These are phyloP conservation scores for Melipona bicolor DNA, from an alignment of 2,888 invertebrate genomes.

Conservation along the genomic window DNA sequence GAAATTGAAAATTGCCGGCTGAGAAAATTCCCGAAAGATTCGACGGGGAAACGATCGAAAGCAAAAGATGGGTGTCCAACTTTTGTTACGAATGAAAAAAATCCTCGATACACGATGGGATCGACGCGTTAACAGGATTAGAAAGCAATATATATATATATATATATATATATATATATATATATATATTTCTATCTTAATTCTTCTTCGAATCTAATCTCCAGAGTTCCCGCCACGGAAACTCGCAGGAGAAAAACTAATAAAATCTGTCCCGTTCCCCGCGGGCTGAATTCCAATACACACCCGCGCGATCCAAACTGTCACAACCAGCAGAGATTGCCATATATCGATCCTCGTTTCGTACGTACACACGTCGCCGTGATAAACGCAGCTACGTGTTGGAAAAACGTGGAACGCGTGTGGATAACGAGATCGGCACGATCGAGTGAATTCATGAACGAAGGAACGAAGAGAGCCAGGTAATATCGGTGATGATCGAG, in stretches of 20 bases:
- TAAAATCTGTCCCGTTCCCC: background rate
- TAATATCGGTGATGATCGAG: conserved; percentile 17
- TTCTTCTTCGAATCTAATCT: background rate
- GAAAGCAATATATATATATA: background rate
- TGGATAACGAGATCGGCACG: conserved; percentile 7
- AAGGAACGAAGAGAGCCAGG: background rate
- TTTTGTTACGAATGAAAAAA: too few relatives aligned
- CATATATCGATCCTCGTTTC: background rate
- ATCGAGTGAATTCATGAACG: conserved; percentile 19
- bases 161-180: background rate
- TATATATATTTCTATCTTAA: background rate
- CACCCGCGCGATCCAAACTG: background rate
- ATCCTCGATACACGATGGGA: too few relatives aligned
- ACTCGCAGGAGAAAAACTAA: background rate
- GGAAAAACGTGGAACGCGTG: conserved; percentile 3
- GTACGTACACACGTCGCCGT: background rate
- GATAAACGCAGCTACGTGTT: conserved; percentile 12
- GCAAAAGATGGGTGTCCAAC: too few relatives aligned
- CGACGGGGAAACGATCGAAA: too few relatives aligned
- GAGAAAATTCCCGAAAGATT: too few relatives aligned
- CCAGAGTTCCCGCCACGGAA: too few relatives aligned
- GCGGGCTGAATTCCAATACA: background rate
- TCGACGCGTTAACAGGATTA: too few relatives aligned
- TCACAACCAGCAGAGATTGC: too few relatives aligned
- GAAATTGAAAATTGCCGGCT: too few relatives aligned